These are phyloP conservation scores for Scyliorhinus canicula DNA, from an alignment of 2,797 vertebrate genomes.

Conservation along the genomic window DNA sequence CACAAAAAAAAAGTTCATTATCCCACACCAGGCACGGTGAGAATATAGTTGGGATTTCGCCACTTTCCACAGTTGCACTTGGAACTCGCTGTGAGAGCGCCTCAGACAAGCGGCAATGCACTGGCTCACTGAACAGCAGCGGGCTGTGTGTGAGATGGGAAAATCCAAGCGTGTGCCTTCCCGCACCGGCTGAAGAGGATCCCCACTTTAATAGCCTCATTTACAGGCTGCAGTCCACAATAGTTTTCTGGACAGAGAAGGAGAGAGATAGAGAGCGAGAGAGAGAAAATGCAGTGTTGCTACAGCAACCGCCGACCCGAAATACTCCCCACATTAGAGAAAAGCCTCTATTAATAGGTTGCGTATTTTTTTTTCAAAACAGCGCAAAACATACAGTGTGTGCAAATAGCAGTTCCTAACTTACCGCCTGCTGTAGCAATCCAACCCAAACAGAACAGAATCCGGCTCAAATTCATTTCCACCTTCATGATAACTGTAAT, in stretches of 20 bases:
- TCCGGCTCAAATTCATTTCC: not conserved
- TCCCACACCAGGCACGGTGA: no score
- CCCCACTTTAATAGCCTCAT: not conserved
- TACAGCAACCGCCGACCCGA: constrained; percentile 7
- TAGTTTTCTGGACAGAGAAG: not conserved
- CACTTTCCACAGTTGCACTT: not conserved
- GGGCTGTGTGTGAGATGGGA: not conserved
- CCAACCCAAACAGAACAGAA: not conserved
- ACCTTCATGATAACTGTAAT: constrained; percentile 34
- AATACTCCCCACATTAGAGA: constrained; percentile 18
- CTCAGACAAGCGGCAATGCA: not conserved
- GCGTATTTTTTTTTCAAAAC: not conserved
- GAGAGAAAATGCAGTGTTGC: constrained; percentile 24
- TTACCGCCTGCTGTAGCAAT: constrained; percentile 30
- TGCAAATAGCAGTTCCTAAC: not conserved
- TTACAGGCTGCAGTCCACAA: constrained; percentile 11
- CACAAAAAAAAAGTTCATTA: not conserved
- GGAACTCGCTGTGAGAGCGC: not conserved
- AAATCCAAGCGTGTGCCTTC: not conserved
- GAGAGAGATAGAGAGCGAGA: no score
- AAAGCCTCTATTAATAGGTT: constrained; percentile 22
- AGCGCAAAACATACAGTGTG: not conserved
- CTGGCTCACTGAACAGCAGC: not conserved
- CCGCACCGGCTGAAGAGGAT: not conserved
- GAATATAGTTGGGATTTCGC: not conserved